phyloP scores from a whole-genome alignment of 2,113 vertebrate genomes.

The Bufo gargarizans region DNA sequence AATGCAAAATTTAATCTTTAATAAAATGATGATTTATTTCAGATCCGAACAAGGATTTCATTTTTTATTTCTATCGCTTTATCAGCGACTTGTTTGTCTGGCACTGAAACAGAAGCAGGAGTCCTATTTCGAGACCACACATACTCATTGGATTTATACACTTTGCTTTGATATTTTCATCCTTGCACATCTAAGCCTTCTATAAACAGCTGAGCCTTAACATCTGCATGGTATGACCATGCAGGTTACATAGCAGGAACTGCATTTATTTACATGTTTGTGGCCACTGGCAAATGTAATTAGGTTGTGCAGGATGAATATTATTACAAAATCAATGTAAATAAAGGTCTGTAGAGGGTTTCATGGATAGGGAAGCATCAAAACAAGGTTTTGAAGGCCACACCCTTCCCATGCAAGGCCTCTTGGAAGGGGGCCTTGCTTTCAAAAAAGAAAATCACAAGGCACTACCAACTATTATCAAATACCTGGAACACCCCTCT shows the following conservation, averaged over 20 bases:
- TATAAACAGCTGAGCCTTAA: slow-evolving; percentile 43
- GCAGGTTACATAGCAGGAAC: slow-evolving; percentile 20
- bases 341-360: background rate
- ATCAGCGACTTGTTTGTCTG: slow-evolving; percentile 40
- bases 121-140: slow-evolving; percentile 48
- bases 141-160: slow-evolving; percentile 39
- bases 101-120: slow-evolving; percentile 39
- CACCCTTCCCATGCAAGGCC: background rate
- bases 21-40: slow-evolving; percentile 28
- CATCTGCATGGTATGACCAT: slow-evolving; percentile 35
- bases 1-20: slow-evolving; percentile 35
- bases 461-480: no score
- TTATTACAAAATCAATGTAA: background rate
- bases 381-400: background rate
- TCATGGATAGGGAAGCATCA: background rate
- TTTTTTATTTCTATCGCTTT: slow-evolving; percentile 35
- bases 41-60: slow-evolving; percentile 38
- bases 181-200: slow-evolving; percentile 8
- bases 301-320: background rate
- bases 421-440: background rate
- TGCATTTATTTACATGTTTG: background rate
- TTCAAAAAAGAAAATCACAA: no score
- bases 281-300: background rate
- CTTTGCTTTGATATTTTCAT: slow-evolving; percentile 47
- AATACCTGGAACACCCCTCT: no score